Conservation (phyloP, 2,113 vertebrate genomes). For the Oreochromis niloticus region DNA sequence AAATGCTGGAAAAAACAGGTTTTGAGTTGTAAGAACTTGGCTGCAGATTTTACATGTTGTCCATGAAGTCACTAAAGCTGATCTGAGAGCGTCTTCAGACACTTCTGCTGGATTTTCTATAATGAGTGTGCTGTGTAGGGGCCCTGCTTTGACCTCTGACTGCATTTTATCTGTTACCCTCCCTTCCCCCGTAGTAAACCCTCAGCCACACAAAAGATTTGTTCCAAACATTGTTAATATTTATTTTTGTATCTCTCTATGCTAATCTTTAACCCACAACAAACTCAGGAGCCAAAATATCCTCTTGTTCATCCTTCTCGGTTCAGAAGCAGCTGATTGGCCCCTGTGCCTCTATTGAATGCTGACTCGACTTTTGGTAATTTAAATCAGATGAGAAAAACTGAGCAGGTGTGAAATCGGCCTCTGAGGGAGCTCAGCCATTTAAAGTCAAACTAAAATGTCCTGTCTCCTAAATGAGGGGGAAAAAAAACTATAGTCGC, state of each 20-base stretch:
- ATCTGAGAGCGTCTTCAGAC: neutral
- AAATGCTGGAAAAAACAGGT: neutral
- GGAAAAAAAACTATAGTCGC: fast-evolving
- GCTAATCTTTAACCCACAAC: slow-evolving; percentile 79
- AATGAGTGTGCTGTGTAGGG: neutral
- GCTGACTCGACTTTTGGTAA: neutral
- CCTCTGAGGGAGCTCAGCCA: neutral
- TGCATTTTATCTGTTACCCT: neutral
- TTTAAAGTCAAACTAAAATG: neutral
- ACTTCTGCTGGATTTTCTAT: neutral
- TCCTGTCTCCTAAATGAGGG: neutral
- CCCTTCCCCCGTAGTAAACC: neutral
- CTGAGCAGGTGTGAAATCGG: neutral
- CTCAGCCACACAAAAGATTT: slow-evolving; percentile 46
- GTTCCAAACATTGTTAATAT: slow-evolving; percentile 47
- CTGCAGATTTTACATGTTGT: neutral
- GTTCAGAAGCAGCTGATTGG: neutral
- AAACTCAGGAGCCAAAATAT: slow-evolving; percentile 84
- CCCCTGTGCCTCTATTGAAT: neutral
- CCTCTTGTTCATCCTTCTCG: slow-evolving; percentile 19
- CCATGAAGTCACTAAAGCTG: fast-evolving
- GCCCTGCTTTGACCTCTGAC: neutral
- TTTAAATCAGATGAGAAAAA: neutral
- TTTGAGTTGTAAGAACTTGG: neutral
- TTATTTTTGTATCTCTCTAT: slow-evolving; percentile 48